Conservation (phyloP, 1,140 invertebrate species). For the Rhagoletis pomonella region DNA sequence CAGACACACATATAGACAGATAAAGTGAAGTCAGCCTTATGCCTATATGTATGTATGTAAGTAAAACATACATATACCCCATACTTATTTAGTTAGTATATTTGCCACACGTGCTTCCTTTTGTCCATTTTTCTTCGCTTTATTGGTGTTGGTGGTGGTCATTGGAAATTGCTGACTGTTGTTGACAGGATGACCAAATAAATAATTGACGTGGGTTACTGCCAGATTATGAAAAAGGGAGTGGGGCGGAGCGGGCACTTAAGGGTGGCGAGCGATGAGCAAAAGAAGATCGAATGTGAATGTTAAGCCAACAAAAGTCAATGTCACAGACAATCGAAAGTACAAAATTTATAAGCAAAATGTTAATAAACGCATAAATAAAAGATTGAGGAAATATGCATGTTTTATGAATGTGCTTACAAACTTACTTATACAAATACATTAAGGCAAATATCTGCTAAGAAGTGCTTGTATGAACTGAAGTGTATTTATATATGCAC, state of each 20-base stretch:
- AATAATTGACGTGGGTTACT: constrained; percentile 5
- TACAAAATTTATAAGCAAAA: neutral
- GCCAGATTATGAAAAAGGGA: neutral
- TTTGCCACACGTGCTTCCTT: neutral
- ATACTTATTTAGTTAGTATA: no score
- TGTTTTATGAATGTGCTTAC: neutral
- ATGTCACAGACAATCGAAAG: constrained; percentile 7
- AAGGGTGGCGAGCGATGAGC: neutral
- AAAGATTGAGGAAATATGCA: neutral
- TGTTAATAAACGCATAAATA: constrained; percentile 39
- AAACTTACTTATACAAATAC: neutral
- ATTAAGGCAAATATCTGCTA: no score
- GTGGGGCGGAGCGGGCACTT: neutral
- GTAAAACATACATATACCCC: neutral
- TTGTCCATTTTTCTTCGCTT: neutral
- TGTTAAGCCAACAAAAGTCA: constrained; percentile 13
- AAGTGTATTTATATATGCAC: neutral
- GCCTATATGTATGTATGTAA: neutral
- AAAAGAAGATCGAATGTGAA: neutral
- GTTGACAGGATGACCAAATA: constrained; percentile 48
- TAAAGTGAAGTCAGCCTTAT: neutral
- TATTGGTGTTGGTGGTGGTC: constrained; percentile 5
- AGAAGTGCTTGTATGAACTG: no score
- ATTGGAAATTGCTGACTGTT: constrained; percentile 13
- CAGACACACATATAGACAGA: neutral